A percentile compares a stretch with the other conserved stretches of the same genome.
Evolutionary conservation across 2,888 invertebrate genomes (phyloP).

Genomic region (Phyllotreta striolata): DNA sequence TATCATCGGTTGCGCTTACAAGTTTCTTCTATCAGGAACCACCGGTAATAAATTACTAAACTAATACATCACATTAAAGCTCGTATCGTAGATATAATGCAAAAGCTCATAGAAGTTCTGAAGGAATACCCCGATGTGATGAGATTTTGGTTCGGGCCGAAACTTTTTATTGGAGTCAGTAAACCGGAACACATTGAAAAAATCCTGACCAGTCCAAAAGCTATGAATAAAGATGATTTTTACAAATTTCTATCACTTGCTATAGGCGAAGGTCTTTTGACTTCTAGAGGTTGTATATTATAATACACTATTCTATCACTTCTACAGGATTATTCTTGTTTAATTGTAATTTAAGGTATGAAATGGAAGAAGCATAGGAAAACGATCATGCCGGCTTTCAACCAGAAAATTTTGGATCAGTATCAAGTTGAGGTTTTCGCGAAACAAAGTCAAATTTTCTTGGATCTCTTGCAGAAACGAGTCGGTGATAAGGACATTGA

Average conservation of each 20-base stretch:
- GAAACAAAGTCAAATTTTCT: constrained; percentile 65
- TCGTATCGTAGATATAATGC: too few relatives aligned
- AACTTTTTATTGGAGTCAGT: neutral
- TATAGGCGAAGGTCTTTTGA: neutral
- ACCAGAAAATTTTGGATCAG: constrained; percentile 68
- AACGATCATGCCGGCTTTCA: constrained; percentile 70
- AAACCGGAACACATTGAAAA: neutral
- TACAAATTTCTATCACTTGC: neutral
- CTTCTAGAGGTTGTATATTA: neutral
- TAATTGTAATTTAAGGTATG: constrained; percentile 57
- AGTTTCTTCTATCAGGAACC: neutral
- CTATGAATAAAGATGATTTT: neutral
- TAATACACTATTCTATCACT: neutral
- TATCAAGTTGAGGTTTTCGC: constrained; percentile 68
- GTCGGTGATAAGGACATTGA: constrained; percentile 61
- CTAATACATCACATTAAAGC: neutral
- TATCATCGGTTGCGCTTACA: constrained; percentile 24
- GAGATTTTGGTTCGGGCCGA: neutral
- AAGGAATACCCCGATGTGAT: neutral
- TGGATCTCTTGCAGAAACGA: constrained; percentile 59
- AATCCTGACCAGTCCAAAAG: neutral
- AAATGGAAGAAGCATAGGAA: constrained; percentile 69
- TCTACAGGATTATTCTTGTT: neutral
- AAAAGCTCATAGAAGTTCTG: neutral
- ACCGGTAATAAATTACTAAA: neutral